Percentiles rank a stretch among this genome's conserved stretches.
These are phyloP conservation scores for Macropis europaea DNA, from an alignment of 2,888 invertebrate genomes.

Conservation along the genomic window DNA sequence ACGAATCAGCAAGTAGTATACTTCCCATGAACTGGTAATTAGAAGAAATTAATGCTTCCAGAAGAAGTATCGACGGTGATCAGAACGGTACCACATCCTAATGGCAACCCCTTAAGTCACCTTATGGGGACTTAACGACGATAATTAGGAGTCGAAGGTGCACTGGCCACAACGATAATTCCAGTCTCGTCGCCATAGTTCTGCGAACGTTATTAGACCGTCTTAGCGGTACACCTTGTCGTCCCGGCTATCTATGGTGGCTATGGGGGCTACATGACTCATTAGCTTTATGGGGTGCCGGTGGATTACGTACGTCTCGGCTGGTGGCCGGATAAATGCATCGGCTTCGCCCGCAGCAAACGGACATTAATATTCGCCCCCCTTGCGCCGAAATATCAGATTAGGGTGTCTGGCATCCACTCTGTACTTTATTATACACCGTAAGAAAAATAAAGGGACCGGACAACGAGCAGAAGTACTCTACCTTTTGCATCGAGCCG, in stretches of 20 bases:
- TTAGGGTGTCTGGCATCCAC: conserved; percentile 44
- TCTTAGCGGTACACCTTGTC: conserved; percentile 49
- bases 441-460: conserved; percentile 52
- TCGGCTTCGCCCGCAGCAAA: conserved; percentile 57
- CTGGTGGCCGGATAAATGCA: conserved; percentile 62
- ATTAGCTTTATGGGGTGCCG: conserved; percentile 69
- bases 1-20: no score
- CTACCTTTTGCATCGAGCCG: conserved; percentile 2
- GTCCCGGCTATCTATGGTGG: conserved; percentile 34
- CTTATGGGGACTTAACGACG: background rate
- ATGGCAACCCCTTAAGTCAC: no score
- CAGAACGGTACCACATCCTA: no score
- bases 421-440: conserved; percentile 55
- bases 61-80: background rate
- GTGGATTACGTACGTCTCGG: conserved; percentile 63
- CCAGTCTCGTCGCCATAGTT: background rate
- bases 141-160: background rate
- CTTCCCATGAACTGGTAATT: no score
- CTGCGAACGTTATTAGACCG: conserved; percentile 14
- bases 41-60: background rate
- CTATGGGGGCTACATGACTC: conserved; percentile 58
- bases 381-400: conserved; percentile 67
- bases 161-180: no score
- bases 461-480: conserved; percentile 31
- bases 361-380: conserved; percentile 68